Evolutionary conservation across 2,797 vertebrate species (phyloP).

Genomic region (Poecilia wingei): DNA sequence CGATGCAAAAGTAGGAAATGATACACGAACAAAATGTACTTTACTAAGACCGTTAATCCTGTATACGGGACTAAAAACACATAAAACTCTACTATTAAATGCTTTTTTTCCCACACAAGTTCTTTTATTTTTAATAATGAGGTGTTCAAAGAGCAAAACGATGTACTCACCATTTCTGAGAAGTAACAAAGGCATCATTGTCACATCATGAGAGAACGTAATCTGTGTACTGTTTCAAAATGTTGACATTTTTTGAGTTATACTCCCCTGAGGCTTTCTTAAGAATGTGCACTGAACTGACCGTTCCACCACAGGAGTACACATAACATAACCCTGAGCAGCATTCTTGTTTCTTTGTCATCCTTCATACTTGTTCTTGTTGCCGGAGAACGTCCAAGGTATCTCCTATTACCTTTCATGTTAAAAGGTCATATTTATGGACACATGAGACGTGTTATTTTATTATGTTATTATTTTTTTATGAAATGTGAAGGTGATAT

Average conservation of each 20-base stretch:
- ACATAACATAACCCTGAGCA: background rate
- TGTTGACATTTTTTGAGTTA: too few relatives aligned
- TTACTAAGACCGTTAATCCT: background rate
- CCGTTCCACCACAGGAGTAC: background rate
- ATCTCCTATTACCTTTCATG: constrained; percentile 11
- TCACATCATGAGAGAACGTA: background rate
- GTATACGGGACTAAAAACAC: background rate
- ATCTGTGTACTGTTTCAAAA: background rate
- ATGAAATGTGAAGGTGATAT: background rate
- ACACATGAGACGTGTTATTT: constrained; percentile 23
- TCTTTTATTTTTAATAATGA: background rate
- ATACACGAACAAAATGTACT: background rate
- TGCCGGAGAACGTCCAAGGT: constrained; percentile 5
- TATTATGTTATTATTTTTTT: background rate
- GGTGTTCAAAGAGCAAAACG: background rate
- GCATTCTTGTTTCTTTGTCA: constrained; percentile 19
- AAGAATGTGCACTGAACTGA: background rate
- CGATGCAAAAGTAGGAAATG: background rate
- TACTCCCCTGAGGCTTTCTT: background rate
- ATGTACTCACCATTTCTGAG: background rate
- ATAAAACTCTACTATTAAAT: background rate
- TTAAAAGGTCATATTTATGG: constrained; percentile 15
- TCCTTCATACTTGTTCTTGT: constrained; percentile 30
- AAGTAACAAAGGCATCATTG: constrained; percentile 2
- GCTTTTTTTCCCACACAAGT: background rate